Evolutionary conservation across 2,113 vertebrate genomes (phyloP), one percentile per base, ranked within the genome.

Genomic region (Poeciliopsis retropinna): DNA sequence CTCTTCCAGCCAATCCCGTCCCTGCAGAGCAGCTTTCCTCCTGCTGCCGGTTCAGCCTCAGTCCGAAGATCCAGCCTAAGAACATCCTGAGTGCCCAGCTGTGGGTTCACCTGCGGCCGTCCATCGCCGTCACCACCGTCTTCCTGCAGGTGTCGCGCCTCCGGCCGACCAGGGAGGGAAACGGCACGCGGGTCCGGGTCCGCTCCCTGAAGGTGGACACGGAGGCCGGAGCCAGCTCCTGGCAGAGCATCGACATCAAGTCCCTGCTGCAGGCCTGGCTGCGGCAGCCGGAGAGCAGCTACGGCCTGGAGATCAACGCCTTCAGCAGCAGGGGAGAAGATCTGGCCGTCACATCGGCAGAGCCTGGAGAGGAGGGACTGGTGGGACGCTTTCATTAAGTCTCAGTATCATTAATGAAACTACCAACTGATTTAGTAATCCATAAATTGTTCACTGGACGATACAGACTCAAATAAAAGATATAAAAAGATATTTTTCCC

Each of bases 191-290:
- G 0, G 95, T 96, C 86, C 93, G 96, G 91, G 97, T 99, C 88
- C 96, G 97, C 90, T 97, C 97, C 83, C 91, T 98, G 88, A 98
- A 98, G 94, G 95, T 98, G 51, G 96, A 98, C 89, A 93, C 97
- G 70, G 96, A 94, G 62, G 93, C 96, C 67, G 96, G 97, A 70
- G 89, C 95, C 82, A 95, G 96, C 67, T 97, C 97, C 85, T 99
- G 98, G 98, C 97, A 99, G 90, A 99, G 96, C 79, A 94, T 99
- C 41, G 98, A 99, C 85, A 97, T 98, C 91, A 99, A 99, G 94
- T 95, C 96, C 83, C 95, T 98, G 86, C 91, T 99, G 86, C 95
- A 97, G 85, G 96, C 96, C 37, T 99, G 97, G 97, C 95, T 99
- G 88, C 96, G 96, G 91, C 97, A 99, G 82, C 97, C 97, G 3